phyloP scores from a whole-genome alignment of 2,888 invertebrate genomes.

The Phyto melanocephala region DNA sequence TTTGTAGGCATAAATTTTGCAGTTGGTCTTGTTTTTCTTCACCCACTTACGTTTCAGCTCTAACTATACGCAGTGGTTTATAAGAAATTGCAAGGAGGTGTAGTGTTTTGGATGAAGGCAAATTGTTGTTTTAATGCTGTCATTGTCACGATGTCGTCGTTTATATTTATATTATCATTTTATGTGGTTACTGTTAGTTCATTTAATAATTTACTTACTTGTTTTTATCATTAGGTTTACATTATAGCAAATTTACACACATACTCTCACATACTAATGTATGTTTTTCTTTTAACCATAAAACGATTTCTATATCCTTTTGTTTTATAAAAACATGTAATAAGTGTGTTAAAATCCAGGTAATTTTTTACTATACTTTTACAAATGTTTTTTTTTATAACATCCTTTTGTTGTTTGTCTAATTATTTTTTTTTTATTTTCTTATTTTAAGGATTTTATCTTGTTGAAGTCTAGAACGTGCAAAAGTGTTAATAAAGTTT shows the following conservation, averaged over 20 bases:
- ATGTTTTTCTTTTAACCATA: background rate
- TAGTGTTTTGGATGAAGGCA: background rate
- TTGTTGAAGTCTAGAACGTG: constrained; percentile 72
- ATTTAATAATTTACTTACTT: constrained; percentile 69
- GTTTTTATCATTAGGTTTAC: constrained; percentile 55
- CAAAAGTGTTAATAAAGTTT: constrained; percentile 71
- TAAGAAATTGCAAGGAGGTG: background rate
- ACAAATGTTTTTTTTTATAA: background rate
- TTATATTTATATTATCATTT: constrained; percentile 69
- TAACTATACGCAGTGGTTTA: background rate
- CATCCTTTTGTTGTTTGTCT: constrained; percentile 13
- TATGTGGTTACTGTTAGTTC: constrained; percentile 73
- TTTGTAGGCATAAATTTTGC: too few relatives aligned
- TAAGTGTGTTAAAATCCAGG: constrained; percentile 42
- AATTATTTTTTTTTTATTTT: constrained; percentile 31
- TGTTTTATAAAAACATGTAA: background rate
- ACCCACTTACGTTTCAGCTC: too few relatives aligned
- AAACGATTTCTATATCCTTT: constrained; percentile 28
- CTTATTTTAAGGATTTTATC: background rate
- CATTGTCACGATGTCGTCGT: constrained; percentile 65
- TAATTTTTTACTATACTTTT: constrained; percentile 12
- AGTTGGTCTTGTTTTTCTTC: constrained; percentile 27
- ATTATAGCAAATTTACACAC: constrained; percentile 20
- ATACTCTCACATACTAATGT: constrained; percentile 4
- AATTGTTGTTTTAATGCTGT: background rate